Evolutionary conservation across 2,797 vertebrate genomes (phyloP), one percentile per base, ranked within the genome.

Genomic region (Hypotaenidia okinawae): DNA sequence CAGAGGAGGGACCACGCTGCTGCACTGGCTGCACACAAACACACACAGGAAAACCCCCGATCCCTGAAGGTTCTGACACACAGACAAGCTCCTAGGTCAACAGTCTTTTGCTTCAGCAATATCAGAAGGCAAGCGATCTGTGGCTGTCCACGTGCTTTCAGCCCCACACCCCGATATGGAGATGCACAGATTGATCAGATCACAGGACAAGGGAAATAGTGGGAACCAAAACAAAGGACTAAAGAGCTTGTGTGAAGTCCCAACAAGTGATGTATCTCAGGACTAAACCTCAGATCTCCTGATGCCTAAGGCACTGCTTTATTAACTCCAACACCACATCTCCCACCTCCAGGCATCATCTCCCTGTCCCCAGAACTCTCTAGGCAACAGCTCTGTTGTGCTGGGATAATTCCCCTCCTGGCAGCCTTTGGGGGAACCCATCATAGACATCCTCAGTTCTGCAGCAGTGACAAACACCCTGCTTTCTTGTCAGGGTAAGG

Each of bases 391-490:
- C 21, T 57, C 35, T 37, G 19, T 75, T 25, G 8, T 22, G 10
- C 43, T 5, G 13, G 23, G 8, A 37, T 3, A 5, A 54, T 15
- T 17, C 45, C 9, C 6, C 22, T 49, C 51, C 28, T 2, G 6
- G 45, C 11, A 59, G 45, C 0, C 0, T 4, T 4, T 5, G 23
- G 4, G 52, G n/a, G 54, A 72, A 25, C 8, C 19, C 16, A 43
- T 7, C 10, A 25, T 1, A 45, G 70, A 33, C 32, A 22, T 7
- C 49, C 59, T 33, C 0, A 0, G 49, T 28, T 33, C 49, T 0
- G 6, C 49, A 41, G 59, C 0, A 0, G 10, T 11, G 17, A 72
- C 0, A 0, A 51, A 35, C 7, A 24, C 11, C 25, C 18, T 2
- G 0, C 3, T 1, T 11, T 52, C 22, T 23, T 43, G 3, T 1